Base-by-base conservation (phyloP, 2,113 vertebrate species). In the Malurus alboscapulatus region DNA sequence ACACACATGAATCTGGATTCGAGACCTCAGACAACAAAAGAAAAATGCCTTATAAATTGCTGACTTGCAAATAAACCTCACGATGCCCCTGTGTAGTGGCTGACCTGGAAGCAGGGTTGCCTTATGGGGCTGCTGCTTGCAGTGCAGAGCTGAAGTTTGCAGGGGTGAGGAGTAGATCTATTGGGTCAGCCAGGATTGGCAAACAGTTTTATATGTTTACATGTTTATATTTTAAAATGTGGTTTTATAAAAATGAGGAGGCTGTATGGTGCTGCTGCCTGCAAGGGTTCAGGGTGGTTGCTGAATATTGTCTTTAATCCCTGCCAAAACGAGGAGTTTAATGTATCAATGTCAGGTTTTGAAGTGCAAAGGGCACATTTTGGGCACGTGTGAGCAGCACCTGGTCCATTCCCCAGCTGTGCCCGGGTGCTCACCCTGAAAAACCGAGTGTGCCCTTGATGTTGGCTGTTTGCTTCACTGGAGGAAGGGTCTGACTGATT, bases 361-460 rank as follows among this genome's bases (percentile, higher is more conserved):
- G 13, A 18, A 29, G 38, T 63, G 36, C 45, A 44, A 5, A 0
- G 1, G 45, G 61, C 29, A 7, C 30, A 15, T 21, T 53, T 58
- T 10, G 17, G 66, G 71, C 47, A 32, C 1, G 0, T 0, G 3
- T 50, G 44, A 59, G 44, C 86, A 58, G 66, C 3, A 8, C 55
- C 36, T 48, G 44, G 59, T 45, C 30, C 19, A 7, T 50, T 63
- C 30, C 38, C 47, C 55, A 58, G 62, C 71, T 63, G 25, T 34
- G 17, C 2, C 2, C 65, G 20, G 14, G 6, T 47, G 45, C 34
- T 84, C 1, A 1, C 45, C 45, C 30, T 53, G 25, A 58, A 73
- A 81, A 77, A 27, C 32, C 10, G 29, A 15, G 3, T 0, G 0
- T 81, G 61, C 74, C 47, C 71, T 62, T 0, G 0, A 0, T 71